Evolutionary conservation across 2,888 invertebrate genomes (phyloP).

Genomic region (Listrodromus nycthemerus): DNA sequence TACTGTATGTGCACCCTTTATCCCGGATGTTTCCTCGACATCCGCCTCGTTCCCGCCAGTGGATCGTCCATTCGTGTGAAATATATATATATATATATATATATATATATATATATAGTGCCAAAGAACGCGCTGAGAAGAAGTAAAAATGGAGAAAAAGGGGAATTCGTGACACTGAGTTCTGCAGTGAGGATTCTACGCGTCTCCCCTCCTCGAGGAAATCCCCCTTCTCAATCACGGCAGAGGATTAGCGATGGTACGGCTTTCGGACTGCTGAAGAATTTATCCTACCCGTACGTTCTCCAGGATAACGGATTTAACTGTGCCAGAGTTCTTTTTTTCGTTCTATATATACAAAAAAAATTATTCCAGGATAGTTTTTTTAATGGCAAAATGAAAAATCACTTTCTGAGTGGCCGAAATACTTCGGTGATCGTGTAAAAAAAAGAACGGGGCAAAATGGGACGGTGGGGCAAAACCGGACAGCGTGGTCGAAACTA

Average conservation of each 20-base stretch:
- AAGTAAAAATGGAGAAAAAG: slow-evolving; percentile 32
- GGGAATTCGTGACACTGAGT: slow-evolving; percentile 28
- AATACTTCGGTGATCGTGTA: no score
- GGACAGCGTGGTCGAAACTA: no score
- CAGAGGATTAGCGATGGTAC: slow-evolving; percentile 2
- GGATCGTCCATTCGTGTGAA: slow-evolving; percentile 9
- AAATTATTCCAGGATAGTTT: not conserved
- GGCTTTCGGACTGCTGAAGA: not conserved
- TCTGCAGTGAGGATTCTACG: not conserved
- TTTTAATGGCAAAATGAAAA: not conserved
- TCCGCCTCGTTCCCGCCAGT: not conserved
- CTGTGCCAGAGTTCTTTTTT: not conserved
- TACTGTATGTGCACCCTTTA: not conserved
- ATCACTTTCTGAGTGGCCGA: no score
- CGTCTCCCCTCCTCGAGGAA: not conserved
- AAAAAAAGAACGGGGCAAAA: no score
- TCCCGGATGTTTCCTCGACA: not conserved
- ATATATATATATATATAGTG: not conserved
- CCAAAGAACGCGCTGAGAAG: not conserved
- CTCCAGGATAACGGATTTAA: not conserved
- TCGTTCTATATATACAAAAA: not conserved
- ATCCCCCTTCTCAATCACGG: slow-evolving; percentile 33
- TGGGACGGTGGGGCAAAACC: no score
- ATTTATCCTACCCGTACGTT: not conserved
- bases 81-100: slow-evolving; percentile 7